Percentiles rank a stretch among this genome's conserved stretches.
These are phyloP conservation scores for Clepsis dumicolana DNA, from an alignment of 2,888 invertebrate genomes.

Conservation along the genomic window DNA sequence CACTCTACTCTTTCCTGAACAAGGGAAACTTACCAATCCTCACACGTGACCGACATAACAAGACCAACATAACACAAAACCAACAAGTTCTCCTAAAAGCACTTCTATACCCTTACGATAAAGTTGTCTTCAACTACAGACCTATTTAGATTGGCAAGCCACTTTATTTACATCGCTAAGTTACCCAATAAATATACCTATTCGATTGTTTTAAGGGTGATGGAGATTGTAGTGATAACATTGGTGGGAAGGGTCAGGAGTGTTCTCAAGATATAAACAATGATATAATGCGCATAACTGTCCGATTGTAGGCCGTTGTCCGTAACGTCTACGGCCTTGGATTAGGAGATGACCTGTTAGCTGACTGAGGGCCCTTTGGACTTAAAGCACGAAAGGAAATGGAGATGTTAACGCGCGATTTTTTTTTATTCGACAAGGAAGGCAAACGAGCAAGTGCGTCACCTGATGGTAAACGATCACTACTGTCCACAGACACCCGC, in stretches of 20 bases:
- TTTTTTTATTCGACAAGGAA: too few species aligned
- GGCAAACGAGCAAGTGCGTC: too few species aligned
- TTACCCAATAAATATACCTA: not conserved
- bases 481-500: too few species aligned
- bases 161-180: not conserved
- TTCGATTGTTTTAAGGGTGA: not conserved
- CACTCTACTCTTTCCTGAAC: slow-evolving; percentile 40
- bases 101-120: not conserved
- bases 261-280: slow-evolving; percentile 56
- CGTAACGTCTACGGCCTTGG: slow-evolving; percentile 1
- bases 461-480: too few species aligned
- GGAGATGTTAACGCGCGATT: too few species aligned
- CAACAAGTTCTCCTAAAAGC: not conserved
- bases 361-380: not conserved
- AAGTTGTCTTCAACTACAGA: not conserved
- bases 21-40: slow-evolving; percentile 36
- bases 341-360: not conserved
- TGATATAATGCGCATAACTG: slow-evolving; percentile 53
- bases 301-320: slow-evolving; percentile 30
- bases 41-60: slow-evolving; percentile 43
- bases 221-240: not conserved
- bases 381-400: not conserved
- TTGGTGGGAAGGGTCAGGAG: slow-evolving; percentile 34
- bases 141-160: not conserved
- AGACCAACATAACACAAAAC: slow-evolving; percentile 8